Evolutionary conservation across 2,113 vertebrate genomes (phyloP).

Genomic region (Oreochromis niloticus): DNA sequence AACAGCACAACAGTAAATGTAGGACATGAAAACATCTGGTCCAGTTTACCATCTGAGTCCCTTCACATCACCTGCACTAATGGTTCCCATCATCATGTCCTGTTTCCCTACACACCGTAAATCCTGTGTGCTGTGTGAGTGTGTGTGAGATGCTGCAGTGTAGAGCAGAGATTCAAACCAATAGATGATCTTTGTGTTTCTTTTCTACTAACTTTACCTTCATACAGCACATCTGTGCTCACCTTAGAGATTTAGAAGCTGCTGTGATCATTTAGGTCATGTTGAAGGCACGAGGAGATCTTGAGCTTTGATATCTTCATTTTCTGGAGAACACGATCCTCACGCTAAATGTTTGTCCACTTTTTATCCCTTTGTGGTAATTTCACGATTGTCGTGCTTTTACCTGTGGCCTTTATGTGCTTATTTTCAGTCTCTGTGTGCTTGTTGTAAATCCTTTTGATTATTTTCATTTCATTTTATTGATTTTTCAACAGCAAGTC

Average conservation of each 20-base stretch:
- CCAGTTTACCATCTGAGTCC: neutral
- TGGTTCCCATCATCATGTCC: neutral
- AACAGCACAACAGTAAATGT: neutral
- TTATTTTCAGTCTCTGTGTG: neutral
- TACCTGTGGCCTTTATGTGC: fast-evolving
- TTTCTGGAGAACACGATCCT: fast-evolving
- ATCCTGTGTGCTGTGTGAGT: neutral
- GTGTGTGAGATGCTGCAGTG: neutral
- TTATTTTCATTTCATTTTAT: neutral
- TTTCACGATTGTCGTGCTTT: neutral
- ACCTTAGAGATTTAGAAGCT: neutral
- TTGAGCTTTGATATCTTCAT: neutral
- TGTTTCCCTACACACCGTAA: fast-evolving
- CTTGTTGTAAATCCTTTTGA: neutral
- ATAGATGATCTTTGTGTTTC: neutral
- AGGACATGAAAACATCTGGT: neutral
- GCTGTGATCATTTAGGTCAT: neutral
- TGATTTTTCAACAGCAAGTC: neutral
- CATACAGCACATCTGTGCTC: neutral
- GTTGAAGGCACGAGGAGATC: neutral
- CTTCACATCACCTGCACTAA: neutral
- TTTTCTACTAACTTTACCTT: neutral
- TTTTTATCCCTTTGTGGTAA: neutral
- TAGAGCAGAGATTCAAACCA: neutral
- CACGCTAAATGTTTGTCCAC: neutral